Base-by-base conservation (phyloP, 2,888 invertebrate species). In the Pecten maximus region DNA sequence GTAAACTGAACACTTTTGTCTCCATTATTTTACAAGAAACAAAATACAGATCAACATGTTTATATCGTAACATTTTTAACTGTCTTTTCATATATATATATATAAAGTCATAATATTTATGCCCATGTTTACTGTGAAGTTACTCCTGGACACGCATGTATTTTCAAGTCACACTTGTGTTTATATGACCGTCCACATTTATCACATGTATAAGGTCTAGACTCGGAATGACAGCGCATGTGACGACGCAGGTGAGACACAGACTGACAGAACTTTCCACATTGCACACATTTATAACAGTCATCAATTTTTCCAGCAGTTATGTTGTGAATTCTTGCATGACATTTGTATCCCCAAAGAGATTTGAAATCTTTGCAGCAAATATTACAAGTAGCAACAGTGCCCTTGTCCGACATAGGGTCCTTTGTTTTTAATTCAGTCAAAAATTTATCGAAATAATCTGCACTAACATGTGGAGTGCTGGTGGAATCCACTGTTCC, bases 181-280 rank as follows among this genome's bases (percentile, higher is more conserved):
- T 74, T 90, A 74, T 88, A 90, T 54, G 54, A 40, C 28, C 88
- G 60, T 15, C 54, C 50, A 86, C 90, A 90, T 35, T 39, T 88
- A 2, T 90, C 90, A 74, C 90, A 90, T n/a, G 88, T 90, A 86
- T 74, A 88, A 39, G 90, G 90, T 74, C 88, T 88, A 19, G 40
- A 40, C 48, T 88, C 88, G 19, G 88, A 88, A 40, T 90, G 90
- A 60, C 74, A 86, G 35, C 88, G 88, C 40, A 90, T 90, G 48
- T 90, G 90, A 50, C 88, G 88, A 23, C 88, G 74, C 1, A 74
- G 74, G 35, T 74, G 74, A 1, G 74, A 74, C 74, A 74, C 74
- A 8, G 74, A 74, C 35, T 74, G 74, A 74, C 74, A 74, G 35
- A 74, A 74, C 35, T 74, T 74, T 3, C 74, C 74, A 74, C 74